Evolutionary conservation across 2,113 vertebrate genomes (phyloP).

Genomic region (Limanda limanda): DNA sequence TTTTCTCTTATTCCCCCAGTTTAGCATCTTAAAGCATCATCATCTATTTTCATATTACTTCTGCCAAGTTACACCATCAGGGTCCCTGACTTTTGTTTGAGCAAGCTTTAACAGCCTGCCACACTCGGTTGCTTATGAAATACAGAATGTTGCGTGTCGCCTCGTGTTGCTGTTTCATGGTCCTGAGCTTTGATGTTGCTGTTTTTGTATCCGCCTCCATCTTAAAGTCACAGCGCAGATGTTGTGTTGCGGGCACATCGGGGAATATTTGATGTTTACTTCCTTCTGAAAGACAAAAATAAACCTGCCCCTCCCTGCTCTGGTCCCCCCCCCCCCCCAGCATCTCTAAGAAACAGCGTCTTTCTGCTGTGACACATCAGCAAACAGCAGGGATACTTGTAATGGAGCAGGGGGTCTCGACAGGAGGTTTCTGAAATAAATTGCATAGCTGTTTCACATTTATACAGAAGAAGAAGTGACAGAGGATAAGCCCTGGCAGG

Average conservation of each 20-base stretch:
- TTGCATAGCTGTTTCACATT: conserved; percentile 7
- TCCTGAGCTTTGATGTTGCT: conserved; percentile 33
- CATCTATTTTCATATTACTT: conserved; percentile 27
- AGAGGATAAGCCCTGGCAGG: not conserved
- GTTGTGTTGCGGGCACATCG: conserved; percentile 11
- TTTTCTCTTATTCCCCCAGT: not conserved
- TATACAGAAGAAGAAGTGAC: not conserved
- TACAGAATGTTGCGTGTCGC: not conserved
- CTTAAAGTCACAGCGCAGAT: conserved; percentile 41
- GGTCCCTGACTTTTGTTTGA: conserved; percentile 17
- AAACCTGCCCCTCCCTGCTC: conserved; percentile 37
- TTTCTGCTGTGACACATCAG: conserved; percentile 27
- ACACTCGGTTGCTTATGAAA: conserved; percentile 5
- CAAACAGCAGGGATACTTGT: conserved; percentile 24
- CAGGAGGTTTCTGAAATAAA: too few relatives aligned
- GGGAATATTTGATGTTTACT: conserved; percentile 52
- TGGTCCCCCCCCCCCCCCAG: conserved; percentile 4
- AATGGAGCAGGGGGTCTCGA: conserved; percentile 7
- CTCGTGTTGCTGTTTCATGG: conserved; percentile 13
- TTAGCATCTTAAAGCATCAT: conserved; percentile 25
- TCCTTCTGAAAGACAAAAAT: conserved; percentile 51
- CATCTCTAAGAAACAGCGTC: conserved; percentile 29
- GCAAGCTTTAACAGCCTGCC: conserved; percentile 4
- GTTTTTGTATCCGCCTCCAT: conserved; percentile 19
- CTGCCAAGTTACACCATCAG: conserved; percentile 24